phyloP scores from a whole-genome alignment of 1,140 invertebrate genomes.

The Euwallacea fornicatus region DNA sequence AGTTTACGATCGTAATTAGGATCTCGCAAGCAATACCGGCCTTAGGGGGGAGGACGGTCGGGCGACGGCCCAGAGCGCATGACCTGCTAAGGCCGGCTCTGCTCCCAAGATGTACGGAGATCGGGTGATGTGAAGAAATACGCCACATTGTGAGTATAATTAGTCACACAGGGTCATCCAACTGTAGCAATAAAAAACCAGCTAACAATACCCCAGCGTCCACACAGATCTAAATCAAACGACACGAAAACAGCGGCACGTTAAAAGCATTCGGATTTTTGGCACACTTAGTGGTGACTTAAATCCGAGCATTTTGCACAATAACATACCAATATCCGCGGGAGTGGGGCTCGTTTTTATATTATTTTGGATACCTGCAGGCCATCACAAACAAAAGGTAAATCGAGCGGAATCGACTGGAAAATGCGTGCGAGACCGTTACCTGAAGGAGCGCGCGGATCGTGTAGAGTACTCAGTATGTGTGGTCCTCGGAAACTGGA shows the following conservation, averaged over 20 bases:
- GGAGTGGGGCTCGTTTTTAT: conserved; percentile 15
- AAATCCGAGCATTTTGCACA: neutral
- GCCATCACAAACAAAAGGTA: conserved; percentile 20
- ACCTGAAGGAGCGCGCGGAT: conserved; percentile 16
- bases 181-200: too few relatives aligned
- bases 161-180: too few relatives aligned
- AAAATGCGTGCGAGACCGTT: conserved; percentile 9
- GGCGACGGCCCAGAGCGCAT: too few relatives aligned
- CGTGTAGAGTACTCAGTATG: neutral
- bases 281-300: conserved; percentile 8
- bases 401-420: conserved; percentile 4
- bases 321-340: neutral
- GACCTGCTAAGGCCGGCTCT: too few relatives aligned
- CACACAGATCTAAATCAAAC: neutral
- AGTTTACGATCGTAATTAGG: too few relatives aligned
- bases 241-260: neutral
- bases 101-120: too few relatives aligned
- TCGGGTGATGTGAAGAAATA: too few relatives aligned
- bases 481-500: conserved; percentile 8
- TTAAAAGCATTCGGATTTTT: conserved; percentile 7
- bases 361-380: conserved; percentile 14
- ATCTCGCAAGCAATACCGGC: too few relatives aligned
- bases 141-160: too few relatives aligned
- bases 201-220: neutral
- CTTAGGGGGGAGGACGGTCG: too few relatives aligned